Evolutionary conservation across 2,113 vertebrate genomes (phyloP), one percentile per base, ranked within the genome.

Genomic region (Siniperca chuatsi): DNA sequence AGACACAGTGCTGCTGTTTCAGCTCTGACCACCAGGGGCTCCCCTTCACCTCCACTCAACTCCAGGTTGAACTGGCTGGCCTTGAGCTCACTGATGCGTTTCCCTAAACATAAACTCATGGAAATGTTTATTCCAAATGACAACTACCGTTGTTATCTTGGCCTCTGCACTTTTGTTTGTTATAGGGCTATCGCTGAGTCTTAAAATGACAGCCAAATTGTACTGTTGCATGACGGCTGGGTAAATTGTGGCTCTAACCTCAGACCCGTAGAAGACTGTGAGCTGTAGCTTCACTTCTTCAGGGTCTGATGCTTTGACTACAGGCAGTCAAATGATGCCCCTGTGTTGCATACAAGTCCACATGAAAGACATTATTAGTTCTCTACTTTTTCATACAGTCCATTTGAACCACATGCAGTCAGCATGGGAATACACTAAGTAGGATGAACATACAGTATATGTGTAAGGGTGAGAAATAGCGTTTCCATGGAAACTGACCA

Each of bases 401-500:
- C 42, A 75, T 80, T 40, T 54, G 50, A 89, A 76, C 44, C 50
- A 62, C 75, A 78, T 37, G 25, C 25, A 68, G 42, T 82, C 73
- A 40, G 18, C 52, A 29, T 78, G 78, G 79, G 70, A 84, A 77
- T 81, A 81, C 40, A 82, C 79, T 13, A 23, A 75, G 73, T 65
- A 62, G 61, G 73, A 82, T 78, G 72, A 88, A 87, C 65, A 69
- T 85, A 79, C 78, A 58, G 74, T 89, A 79, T 75, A 71, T 75
- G 83, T 89, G 86, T 89, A 85, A 54, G 84, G 79, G 81, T 89
- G 25, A 86, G 87, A 90, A 86, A 90, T 62, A 52, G 85, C 3
- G 94, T 96, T 96, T 88, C 95, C 93, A 96, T 96, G 94, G 96
- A 91, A 95, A 96, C 95, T 92, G 90, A 90, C 88, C 85, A 68